Base-by-base conservation (phyloP, 2,888 invertebrate species). In the Sesia bembeciformis region DNA sequence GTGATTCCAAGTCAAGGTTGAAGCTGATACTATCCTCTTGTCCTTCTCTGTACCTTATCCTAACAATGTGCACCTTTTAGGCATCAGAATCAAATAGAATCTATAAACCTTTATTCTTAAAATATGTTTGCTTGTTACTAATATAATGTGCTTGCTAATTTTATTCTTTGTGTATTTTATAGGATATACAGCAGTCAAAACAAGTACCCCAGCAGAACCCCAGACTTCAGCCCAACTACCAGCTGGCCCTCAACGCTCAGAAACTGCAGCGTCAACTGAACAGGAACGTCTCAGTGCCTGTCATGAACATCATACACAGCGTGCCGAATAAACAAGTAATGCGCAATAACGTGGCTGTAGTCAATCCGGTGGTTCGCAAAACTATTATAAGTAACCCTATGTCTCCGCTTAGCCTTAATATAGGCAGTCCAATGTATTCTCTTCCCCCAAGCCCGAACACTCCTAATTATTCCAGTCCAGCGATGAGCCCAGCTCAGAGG, bases 391-490 rank as follows among this genome's bases (percentile, higher is more conserved):
- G 40, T 39, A 53, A 53, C 40, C 74, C 79, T 0, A 80, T 86
- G 81, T 77, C 86, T 4, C 88, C 88, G 0, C 64, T 88, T 0
- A 84, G 76, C 43, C 71, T 89, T 1, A 87, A 76, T 54, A 68
- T 86, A 4, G 69, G 68, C 43, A 84, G 83, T 55, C 78, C 84
- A 0, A 78, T 84, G 72, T 84, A 84, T 55, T 83, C 85, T 0
- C 59, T 84, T 7, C 83, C 85, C 0, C 67, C 82, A 4, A 85
- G 85, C 58, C 86, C 88, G 0, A 82, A 74, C 43, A 73, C 68
- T 0, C 58, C 71, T 3, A 76, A 67, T 54, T 84, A 78, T 57
- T 7, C 6, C 7, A 87, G 85, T 54, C 85, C 88, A 1, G 76
- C 75, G 0, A 76, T 86, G 62, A 86, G 86, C 53, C 88, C 88